These are phyloP conservation scores for Ptilonorhynchus violaceus DNA, from an alignment of 2,113 vertebrate genomes.

Conservation along the genomic window DNA sequence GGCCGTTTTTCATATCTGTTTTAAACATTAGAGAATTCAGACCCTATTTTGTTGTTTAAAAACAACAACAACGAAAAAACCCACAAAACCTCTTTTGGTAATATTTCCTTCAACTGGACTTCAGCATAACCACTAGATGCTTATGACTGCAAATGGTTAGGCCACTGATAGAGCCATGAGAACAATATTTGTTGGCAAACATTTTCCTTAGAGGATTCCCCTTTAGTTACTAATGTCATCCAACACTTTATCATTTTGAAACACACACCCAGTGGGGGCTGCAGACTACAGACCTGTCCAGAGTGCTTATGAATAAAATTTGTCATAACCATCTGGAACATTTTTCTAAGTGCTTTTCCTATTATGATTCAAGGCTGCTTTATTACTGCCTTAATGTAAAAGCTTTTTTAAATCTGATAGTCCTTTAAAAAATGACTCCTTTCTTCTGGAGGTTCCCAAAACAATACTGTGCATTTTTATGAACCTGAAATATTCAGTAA, in stretches of 20 bases:
- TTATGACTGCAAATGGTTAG: neutral
- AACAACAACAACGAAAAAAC: neutral
- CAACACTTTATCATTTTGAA: neutral
- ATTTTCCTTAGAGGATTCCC: neutral
- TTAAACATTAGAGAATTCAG: neutral
- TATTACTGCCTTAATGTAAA: neutral
- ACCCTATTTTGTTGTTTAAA: neutral
- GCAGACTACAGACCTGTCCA: neutral
- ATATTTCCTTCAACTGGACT: neutral
- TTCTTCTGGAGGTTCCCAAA: neutral
- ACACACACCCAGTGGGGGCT: neutral
- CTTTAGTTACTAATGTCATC: neutral
- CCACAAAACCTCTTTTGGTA: neutral
- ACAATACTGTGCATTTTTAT: neutral
- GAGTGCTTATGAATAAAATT: neutral
- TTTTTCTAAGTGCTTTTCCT: neutral
- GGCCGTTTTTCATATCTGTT: neutral
- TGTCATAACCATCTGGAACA: neutral
- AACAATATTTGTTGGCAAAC: neutral
- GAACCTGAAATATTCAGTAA: neutral
- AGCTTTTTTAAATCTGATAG: neutral
- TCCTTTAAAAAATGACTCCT: neutral
- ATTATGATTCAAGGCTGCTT: neutral
- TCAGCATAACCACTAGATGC: neutral
- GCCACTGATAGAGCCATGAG: neutral